phyloP scores from a whole-genome alignment of 2,888 invertebrate genomes.

The Pimpla rufipes region DNA sequence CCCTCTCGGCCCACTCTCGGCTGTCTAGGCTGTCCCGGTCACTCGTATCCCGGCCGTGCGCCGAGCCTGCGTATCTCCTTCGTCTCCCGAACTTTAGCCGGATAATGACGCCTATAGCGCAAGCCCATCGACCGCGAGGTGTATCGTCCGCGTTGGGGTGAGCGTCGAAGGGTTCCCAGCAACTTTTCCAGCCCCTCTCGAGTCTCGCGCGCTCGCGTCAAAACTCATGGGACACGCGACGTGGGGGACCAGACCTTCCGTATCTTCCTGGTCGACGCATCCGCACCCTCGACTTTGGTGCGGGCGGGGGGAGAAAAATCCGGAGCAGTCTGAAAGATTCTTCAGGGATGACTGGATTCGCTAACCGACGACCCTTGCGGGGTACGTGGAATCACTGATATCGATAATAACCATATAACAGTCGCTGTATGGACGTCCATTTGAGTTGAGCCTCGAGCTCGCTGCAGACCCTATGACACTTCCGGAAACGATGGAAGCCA shows the following conservation, averaged over 20 bases:
- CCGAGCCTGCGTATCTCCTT: slow-evolving; percentile 25
- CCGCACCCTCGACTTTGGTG: slow-evolving; percentile 38
- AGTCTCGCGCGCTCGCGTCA: slow-evolving; percentile 17
- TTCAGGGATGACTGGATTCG: slow-evolving; percentile 15
- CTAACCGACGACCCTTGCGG: slow-evolving; percentile 20
- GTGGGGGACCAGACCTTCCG: slow-evolving; percentile 34
- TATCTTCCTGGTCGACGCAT: slow-evolving; percentile 18
- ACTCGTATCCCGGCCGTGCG: slow-evolving; percentile 23
- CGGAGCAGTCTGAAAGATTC: slow-evolving; percentile 28
- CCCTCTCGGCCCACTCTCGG: slow-evolving; percentile 45
- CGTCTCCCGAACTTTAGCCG: slow-evolving; percentile 26
- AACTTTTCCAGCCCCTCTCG: slow-evolving; percentile 17
- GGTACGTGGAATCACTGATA: slow-evolving; percentile 33
- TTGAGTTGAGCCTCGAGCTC: slow-evolving; percentile 18
- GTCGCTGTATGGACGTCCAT: slow-evolving; percentile 3
- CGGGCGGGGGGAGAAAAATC: slow-evolving; percentile 20
- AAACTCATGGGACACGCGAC: slow-evolving; percentile 27
- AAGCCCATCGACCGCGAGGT: slow-evolving; percentile 43
- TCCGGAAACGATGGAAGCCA: slow-evolving; percentile 27
- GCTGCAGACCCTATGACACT: slow-evolving; percentile 36
- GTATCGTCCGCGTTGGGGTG: slow-evolving; percentile 2
- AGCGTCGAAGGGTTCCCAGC: slow-evolving; percentile 57
- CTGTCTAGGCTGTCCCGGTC: slow-evolving; percentile 13
- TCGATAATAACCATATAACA: slow-evolving; percentile 39
- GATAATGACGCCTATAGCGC: slow-evolving; percentile 44